Evolutionary conservation across 2,113 vertebrate genomes (phyloP), one percentile per base, ranked within the genome.

Genomic region (Heterocephalus glaber): DNA sequence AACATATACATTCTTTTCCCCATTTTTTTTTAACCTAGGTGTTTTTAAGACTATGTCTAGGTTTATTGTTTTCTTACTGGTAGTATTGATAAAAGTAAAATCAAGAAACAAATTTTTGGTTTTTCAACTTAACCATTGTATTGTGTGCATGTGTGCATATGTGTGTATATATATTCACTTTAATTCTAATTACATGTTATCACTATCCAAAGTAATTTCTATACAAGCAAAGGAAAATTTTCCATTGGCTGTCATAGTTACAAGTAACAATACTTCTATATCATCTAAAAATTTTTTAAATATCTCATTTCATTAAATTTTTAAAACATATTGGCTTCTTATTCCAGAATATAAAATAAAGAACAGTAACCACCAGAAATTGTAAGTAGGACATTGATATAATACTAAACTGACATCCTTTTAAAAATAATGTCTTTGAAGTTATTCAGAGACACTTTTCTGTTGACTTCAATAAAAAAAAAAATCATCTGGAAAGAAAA

Each of bases 21-120:
- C 0, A 65, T 4, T 52, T 0, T 20, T 13, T 63, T 49, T 19
- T 56, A 13, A 35, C 7, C 11, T 63, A 72, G 9, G 1, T 54
- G 19, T 65, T 60, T 28, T 47, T 2, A 58, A 33, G 7, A n/a
- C 12, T 17, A 5, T 61, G 35, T 54, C 11, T 20, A 54, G 1
- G 65, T 54, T 85, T 33, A 22, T 4, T 47, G 26, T 58, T 68
- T 47, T 82, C 6, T 26, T 20, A 28, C 26, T 38, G 26, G 10
- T 19, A 61, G 12, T 0, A 49, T 5, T 92, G 16, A 7, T 60
- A 54, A 77, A 92, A 89, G n/a, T 30, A 5, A 7, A 68, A 19
- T 61, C 10, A 33, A 30, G 10, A 76, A 11, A 3, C 47, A 28
- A 61, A 80, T 47, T 1, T 56, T 72, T 72, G 12, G 11, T 24